Base-by-base conservation (phyloP, 2,797 vertebrate species). In the Cryptoblepharus egeriae region DNA sequence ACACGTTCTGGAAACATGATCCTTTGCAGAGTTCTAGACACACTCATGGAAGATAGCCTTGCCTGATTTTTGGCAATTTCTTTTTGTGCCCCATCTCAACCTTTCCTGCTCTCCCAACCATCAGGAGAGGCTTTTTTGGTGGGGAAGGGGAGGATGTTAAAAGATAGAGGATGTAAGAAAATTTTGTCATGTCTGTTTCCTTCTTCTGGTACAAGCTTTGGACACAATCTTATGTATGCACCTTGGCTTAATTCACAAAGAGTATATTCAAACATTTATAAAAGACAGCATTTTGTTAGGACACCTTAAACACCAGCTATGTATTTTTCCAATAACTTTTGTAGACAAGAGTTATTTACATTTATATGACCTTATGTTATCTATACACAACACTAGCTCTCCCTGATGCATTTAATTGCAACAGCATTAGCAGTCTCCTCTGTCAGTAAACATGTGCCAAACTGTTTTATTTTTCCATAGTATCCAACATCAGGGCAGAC, bases 391-490 rank as follows among this genome's bases (percentile, higher is more conserved):
- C 9, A 70, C 32, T 58, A 37, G 3, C 8, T 12, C 0, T 82
- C 74, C 64, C 22, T 80, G 35, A 42, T 72, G 37, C 45, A 45
- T 26, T 90, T 75, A 79, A 28, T 80, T 65, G 84, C 58, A 86
- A 20, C 42, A 85, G 8, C 52, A 78, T 16, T 74, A 67, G 32
- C 37, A 58, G 0, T 45, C 67, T 85, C 80, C 79, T 58, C 57
- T 1, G 5, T 45, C 81, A 81, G 88, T 80, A 20, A 88, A 3
- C 85, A 28, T 49, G 35, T 1, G 7, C 15, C 68, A 39, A 88
- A 80, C 30, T 75, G 71, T 73, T 85, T 87, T 89, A 67, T 70
- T 70, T 63, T 89, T 86, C 83, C 9, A 13, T 64, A 39, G 1
- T 30, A 20, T 89, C 64, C 42, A 84, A 42, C 72, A 83, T 42